phyloP scores from a whole-genome alignment of 2,888 invertebrate genomes.

The Patella depressa region DNA sequence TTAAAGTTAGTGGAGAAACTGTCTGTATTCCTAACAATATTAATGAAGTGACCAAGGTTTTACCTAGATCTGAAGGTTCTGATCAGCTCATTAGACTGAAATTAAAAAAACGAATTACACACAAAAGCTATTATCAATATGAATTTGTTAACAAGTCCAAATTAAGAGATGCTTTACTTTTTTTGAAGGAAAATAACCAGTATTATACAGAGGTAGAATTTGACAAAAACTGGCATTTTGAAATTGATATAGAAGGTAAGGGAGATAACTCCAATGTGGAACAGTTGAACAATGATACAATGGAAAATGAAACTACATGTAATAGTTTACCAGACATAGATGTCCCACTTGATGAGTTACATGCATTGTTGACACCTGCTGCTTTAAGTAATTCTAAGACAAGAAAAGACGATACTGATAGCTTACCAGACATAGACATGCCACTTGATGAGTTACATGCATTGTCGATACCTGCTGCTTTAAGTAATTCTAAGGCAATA shows the following conservation, averaged over 20 bases:
- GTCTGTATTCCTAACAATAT: constrained; percentile 1
- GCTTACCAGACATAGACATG: no score
- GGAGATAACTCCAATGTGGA: no score
- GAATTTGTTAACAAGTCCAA: not conserved
- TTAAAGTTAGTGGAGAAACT: not conserved
- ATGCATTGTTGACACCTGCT: no score
- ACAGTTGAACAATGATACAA: no score
- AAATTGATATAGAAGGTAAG: not conserved
- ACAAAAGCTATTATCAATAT: not conserved
- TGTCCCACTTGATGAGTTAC: no score
- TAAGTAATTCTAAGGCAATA: no score
- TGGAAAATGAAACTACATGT: no score
- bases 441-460: no score
- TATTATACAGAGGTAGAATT: not conserved
- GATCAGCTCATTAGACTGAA: not conserved
- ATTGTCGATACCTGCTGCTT: no score
- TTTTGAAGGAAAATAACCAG: not conserved
- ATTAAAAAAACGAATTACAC: not conserved
- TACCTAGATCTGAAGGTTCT: not conserved
- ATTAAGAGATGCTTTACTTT: not conserved
- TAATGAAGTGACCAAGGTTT: not conserved
- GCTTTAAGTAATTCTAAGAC: no score
- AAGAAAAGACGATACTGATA: no score
- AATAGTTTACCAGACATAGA: no score
- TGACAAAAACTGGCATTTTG: not conserved